Conservation (phyloP, 2,113 vertebrate species). For the Microcebus murinus region DNA sequence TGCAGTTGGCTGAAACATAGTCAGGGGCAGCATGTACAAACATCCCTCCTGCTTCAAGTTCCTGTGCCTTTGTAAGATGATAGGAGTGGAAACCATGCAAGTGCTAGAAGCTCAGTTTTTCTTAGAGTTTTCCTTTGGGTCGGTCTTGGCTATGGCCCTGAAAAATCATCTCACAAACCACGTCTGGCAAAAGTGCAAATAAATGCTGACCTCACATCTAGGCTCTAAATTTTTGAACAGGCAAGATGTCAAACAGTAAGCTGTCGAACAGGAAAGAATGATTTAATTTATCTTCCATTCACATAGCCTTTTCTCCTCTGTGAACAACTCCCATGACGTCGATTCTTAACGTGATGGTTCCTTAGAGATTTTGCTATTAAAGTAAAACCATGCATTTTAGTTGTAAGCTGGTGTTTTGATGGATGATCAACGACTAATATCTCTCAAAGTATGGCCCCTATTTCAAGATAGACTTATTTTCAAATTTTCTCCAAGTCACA, state of each 20-base stretch:
- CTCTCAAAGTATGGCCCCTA: not conserved
- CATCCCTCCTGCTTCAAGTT: not conserved
- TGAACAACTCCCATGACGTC: not conserved
- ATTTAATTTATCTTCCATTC: conserved; percentile 35
- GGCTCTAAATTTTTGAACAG: conserved; percentile 7
- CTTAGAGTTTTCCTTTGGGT: not conserved
- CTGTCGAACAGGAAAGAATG: not conserved
- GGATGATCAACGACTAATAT: conserved; percentile 8
- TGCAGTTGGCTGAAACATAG: not conserved
- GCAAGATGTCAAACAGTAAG: not conserved
- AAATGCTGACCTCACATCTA: not conserved
- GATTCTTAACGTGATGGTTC: conserved; percentile 28
- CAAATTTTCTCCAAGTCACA: conserved; percentile 50
- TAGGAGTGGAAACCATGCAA: fast-evolving
- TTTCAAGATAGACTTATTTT: conserved; percentile 55
- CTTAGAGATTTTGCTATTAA: conserved; percentile 35
- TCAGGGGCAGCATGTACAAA: not conserved
- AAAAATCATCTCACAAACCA: not conserved
- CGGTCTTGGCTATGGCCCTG: not conserved
- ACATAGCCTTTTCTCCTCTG: not conserved
- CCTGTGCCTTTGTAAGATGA: not conserved
- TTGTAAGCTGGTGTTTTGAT: conserved; percentile 52
- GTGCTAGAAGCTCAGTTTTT: too few relatives aligned
- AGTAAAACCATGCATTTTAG: conserved; percentile 42
- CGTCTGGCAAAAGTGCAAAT: not conserved